Evolutionary conservation across 2,797 vertebrate genomes (phyloP).

Genomic region (Pelochelys cantorii): DNA sequence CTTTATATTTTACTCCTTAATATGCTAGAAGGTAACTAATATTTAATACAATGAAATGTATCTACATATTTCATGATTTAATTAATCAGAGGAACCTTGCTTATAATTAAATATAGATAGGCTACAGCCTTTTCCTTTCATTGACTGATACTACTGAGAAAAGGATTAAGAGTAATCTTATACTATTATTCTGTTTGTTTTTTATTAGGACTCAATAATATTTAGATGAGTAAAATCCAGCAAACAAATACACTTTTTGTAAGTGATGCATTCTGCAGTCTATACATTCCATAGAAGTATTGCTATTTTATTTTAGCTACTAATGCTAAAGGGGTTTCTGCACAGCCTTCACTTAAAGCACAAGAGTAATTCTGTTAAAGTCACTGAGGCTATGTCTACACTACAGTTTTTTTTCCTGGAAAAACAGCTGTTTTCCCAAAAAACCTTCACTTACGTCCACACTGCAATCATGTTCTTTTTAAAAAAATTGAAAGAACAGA

Average conservation of each 20-base stretch:
- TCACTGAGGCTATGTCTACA: not conserved
- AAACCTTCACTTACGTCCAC: too few relatives aligned
- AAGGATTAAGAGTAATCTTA: constrained; percentile 73
- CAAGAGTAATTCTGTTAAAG: not conserved
- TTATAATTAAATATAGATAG: constrained; percentile 81
- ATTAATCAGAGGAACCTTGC: constrained; percentile 80
- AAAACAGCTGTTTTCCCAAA: too few relatives aligned
- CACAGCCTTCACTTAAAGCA: not conserved
- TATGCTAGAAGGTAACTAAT: constrained; percentile 75
- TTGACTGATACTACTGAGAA: constrained; percentile 76
- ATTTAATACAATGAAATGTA: constrained; percentile 78
- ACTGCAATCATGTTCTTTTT: too few relatives aligned
- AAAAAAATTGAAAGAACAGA: too few relatives aligned
- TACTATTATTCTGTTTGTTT: constrained; percentile 61
- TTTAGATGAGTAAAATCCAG: constrained; percentile 57
- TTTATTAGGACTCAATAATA: constrained; percentile 70
- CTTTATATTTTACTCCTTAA: constrained; percentile 75
- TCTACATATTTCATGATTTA: constrained; percentile 79
- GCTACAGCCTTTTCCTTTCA: constrained; percentile 69
- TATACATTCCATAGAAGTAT: constrained; percentile 64
- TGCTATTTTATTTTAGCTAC: constrained; percentile 59
- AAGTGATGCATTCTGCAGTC: constrained; percentile 27
- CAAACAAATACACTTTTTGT: constrained; percentile 23
- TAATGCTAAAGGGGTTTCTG: not conserved
- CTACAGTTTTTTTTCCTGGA: too few relatives aligned